Conservation (phyloP, 2,797 vertebrate genomes). For the Phylloscopus collybita region DNA sequence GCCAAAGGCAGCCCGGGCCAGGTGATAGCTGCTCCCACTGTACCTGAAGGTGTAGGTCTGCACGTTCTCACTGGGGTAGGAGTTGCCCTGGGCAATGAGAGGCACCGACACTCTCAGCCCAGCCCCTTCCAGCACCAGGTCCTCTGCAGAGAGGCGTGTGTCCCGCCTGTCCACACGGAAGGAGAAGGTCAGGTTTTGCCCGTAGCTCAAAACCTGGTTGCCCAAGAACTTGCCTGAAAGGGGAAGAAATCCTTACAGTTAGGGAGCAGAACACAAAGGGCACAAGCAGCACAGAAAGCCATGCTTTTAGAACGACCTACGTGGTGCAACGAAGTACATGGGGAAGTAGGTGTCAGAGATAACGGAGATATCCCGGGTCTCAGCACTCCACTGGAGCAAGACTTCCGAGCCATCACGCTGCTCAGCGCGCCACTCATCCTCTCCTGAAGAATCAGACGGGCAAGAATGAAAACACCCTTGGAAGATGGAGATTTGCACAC, state of each 20-base stretch:
- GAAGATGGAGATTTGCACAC: accelerated
- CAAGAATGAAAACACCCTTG: neutral
- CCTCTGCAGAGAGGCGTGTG: slow-evolving; percentile 92
- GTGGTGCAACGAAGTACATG: slow-evolving; percentile 92
- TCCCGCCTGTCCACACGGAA: slow-evolving; percentile 91
- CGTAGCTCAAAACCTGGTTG: slow-evolving; percentile 91
- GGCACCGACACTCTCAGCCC: slow-evolving; percentile 88
- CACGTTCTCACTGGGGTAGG: slow-evolving; percentile 88
- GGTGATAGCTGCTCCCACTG: neutral
- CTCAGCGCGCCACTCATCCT: slow-evolving; percentile 89
- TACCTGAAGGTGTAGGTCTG: slow-evolving; percentile 92
- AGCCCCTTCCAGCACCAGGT: slow-evolving; percentile 91
- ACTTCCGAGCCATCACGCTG: slow-evolving; percentile 85
- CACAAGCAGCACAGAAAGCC: neutral
- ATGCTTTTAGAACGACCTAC: slow-evolving; percentile 70
- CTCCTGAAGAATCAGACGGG: slow-evolving; percentile 68
- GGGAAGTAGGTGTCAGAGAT: slow-evolving; percentile 93
- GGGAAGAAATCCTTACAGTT: neutral
- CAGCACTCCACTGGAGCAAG: slow-evolving; percentile 83
- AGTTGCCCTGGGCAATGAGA: slow-evolving; percentile 94
- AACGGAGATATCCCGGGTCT: slow-evolving; percentile 86
- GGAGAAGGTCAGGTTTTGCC: slow-evolving; percentile 92
- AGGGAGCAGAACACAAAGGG: neutral
- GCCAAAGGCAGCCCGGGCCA: neutral
- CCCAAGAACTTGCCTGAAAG: slow-evolving; percentile 90